Evolutionary conservation across 1,140 invertebrate genomes (phyloP), one percentile per base, ranked within the genome.

Genomic region (Pseudachorutes palmiensis): DNA sequence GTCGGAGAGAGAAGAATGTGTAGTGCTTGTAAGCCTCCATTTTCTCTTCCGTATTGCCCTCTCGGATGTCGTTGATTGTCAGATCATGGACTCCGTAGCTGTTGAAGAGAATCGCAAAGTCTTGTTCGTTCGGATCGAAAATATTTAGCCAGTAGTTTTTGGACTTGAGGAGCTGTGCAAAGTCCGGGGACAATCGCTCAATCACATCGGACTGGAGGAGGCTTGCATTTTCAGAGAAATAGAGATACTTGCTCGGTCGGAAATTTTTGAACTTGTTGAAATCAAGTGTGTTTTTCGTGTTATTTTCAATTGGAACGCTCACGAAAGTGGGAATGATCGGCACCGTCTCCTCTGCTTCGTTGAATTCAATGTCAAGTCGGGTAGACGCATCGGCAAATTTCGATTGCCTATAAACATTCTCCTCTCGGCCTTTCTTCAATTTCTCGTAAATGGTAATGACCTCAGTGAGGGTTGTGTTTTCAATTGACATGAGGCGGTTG

Each of bases 381-480:
- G 63, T 59, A 9, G 63, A 29, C 9, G 32, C 14, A 55, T 55
- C 51, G 12, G 51, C 12, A 32, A 65, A 65, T 9, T 55, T 57
- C 9, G 45, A 51, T 3, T 26, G 24, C 2, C 45, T 3, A 31
- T 29, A 55, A 16, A 57, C 31, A 26, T 58, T 22, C 36, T 51
- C 63, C 3, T 55, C 51, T 9, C 63, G 63, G 2, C 45, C 45
- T 57, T 65, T 65, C 36, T 51, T 51, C 28, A 65, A 12, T 28
- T 57, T 51, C 26, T 65, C 63, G 32, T 65, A 65, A 57, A 65
- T 65, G 28, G 63, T 65, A n/a, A 55, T 65, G 2, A 65, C 32
- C 28, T 65, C 63, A 2, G 45, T 59, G 14, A 65, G 49, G 9
- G 45, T 51, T 19, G 45, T 59, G 28, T 55, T 65, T 51, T 64